A percentile compares a stretch with the other conserved stretches of the same genome.
Conservation (phyloP, 2,888 invertebrate species). For the Galerucella nymphaeae region DNA sequence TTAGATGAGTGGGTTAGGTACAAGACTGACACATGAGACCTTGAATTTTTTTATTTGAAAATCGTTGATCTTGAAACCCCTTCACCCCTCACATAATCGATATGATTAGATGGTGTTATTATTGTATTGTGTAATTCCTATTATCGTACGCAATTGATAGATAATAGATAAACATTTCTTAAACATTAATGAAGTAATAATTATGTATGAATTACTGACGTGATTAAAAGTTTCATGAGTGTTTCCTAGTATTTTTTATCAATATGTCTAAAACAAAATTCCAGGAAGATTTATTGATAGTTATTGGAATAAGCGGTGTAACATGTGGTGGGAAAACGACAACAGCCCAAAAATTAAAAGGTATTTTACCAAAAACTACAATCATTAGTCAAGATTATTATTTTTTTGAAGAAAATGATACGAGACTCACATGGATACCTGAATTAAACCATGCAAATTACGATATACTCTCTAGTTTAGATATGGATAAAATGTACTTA, state of each 20-base stretch:
- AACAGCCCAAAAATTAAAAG: slow-evolving; percentile 70
- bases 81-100: slow-evolving; percentile 1
- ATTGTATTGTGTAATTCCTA: slow-evolving; percentile 10
- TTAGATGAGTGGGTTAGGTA: too few relatives aligned
- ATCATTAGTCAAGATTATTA: slow-evolving; percentile 82
- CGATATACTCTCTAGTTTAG: slow-evolving; percentile 77
- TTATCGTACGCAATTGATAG: background rate
- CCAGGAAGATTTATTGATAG: slow-evolving; percentile 42
- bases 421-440: slow-evolving; percentile 72
- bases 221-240: background rate
- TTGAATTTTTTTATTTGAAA: background rate
- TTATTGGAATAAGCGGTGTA: slow-evolving; percentile 81
- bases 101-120: slow-evolving; percentile 4
- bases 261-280: slow-evolving; percentile 27
- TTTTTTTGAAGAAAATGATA: slow-evolving; percentile 75
- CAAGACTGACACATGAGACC: background rate
- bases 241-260: background rate
- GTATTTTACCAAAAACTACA: slow-evolving; percentile 62
- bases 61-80: slow-evolving; percentile 18
- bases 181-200: background rate
- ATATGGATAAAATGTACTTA: slow-evolving; percentile 77
- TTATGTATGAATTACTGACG: background rate
- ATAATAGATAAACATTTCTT: background rate
- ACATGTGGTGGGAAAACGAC: slow-evolving; percentile 89
- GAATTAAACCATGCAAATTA: slow-evolving; percentile 81